Base-by-base conservation (phyloP, 2,113 vertebrate species). In the Narcine bancroftii region DNA sequence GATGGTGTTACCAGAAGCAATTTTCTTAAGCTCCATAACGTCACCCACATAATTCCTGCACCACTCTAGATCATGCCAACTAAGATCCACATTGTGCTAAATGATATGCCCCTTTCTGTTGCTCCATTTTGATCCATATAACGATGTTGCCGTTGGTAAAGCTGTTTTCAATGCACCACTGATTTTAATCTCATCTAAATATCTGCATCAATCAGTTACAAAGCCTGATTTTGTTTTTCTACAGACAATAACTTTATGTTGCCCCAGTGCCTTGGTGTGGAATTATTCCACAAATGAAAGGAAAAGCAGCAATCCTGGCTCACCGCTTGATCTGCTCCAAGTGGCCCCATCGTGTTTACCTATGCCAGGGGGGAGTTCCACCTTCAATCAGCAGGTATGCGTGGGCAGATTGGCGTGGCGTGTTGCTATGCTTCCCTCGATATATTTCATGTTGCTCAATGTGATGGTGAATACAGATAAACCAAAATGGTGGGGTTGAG, bases 231-330 rank as follows among this genome's bases (percentile, higher is more conserved):
- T 21, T 87, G 53, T 21, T 65, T 63, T 1, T 87, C 92, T 95
- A 71, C 93, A 97, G 96, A 96, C 95, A 76, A 94, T 97, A 94
- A 96, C 96, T 92, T 96, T 96, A 87, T 97, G 96, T 94, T 97
- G 96, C 94, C 96, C 96, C 96, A 96, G 96, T 96, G 96, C 96
- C 96, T 96, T 97, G 95, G 96, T 97, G 94, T 96, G 96, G 96
- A 97, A 96, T 93, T 97, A 97, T 4, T 96, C 95, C 94, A 95
- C 95, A 79, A 96, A 95, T 3, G 96, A 96, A 94, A 96, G 73
- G 45, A 96, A 95, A 95, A 96, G 92, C 4, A 0, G 83, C 15
- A 96, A 94, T 94, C 95, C 96, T 39, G 96, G 96, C 92, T 96
- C 96, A 0, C 96, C 96, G 69, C 95, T 96, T 94, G 96, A 97